Conservation (phyloP, 2,888 invertebrate genomes). For the Xestobium rufovillosum region DNA sequence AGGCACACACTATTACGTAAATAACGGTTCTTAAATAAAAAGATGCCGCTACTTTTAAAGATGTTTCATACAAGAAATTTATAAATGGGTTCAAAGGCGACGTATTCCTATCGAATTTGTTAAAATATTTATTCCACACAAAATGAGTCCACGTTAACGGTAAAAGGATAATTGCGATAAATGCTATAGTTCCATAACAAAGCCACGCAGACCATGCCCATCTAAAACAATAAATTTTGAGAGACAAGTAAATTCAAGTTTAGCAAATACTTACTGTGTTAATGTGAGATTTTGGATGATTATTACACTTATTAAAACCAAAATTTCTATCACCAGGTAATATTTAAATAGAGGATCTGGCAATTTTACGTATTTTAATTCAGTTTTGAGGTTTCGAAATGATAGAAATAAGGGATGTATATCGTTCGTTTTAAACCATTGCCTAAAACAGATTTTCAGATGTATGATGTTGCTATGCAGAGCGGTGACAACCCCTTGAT, state of each 20-base stretch:
- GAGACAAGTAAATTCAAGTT: slow-evolving; percentile 9
- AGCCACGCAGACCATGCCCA: slow-evolving; percentile 43
- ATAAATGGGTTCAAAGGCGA: slow-evolving; percentile 49
- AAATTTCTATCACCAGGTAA: slow-evolving; percentile 56
- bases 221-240: slow-evolving; percentile 26
- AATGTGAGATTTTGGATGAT: slow-evolving; percentile 55
- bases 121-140: slow-evolving; percentile 49
- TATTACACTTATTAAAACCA: slow-evolving; percentile 53
- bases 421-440: slow-evolving; percentile 55
- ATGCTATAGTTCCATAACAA: slow-evolving; percentile 41
- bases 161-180: slow-evolving; percentile 52
- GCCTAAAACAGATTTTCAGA: slow-evolving; percentile 54
- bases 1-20: slow-evolving; percentile 59
- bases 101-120: slow-evolving; percentile 44
- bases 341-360: slow-evolving; percentile 82
- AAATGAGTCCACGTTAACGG: slow-evolving; percentile 72
- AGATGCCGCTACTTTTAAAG: slow-evolving; percentile 55
- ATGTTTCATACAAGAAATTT: slow-evolving; percentile 53
- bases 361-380: slow-evolving; percentile 64
- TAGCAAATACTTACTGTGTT: slow-evolving; percentile 42
- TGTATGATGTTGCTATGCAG: too few species aligned
- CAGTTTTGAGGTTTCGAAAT: slow-evolving; percentile 57
- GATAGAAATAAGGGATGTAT: slow-evolving; percentile 55
- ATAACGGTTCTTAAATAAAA: slow-evolving; percentile 55
- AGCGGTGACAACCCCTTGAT: too few species aligned